Evolutionary conservation across 2,113 vertebrate genomes (phyloP).

Genomic region (Boleophthalmus pectinirostris): DNA sequence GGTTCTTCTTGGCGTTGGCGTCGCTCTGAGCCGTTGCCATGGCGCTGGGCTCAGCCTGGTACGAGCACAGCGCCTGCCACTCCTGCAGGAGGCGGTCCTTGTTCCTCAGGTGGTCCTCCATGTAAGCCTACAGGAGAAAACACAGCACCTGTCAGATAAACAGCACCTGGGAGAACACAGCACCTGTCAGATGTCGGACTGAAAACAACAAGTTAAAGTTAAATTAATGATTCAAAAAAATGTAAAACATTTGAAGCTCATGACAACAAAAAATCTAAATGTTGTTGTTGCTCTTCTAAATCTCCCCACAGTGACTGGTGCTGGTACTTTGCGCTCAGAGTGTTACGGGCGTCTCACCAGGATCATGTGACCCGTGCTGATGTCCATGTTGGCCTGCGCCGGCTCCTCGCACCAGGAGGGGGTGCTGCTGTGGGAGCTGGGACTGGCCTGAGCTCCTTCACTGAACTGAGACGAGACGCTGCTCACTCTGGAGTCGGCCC

Average conservation of each 20-base stretch:
- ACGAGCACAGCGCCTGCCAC: conserved; percentile 93
- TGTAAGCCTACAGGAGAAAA: conserved; percentile 85
- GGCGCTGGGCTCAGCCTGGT: conserved; percentile 91
- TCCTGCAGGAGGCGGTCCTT: conserved; percentile 92
- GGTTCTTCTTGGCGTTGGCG: conserved; percentile 91
- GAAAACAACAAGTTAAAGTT: no score
- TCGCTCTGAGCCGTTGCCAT: conserved; percentile 83
- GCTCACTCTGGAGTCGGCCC: conserved; percentile 89
- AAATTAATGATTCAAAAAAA: no score
- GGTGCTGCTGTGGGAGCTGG: conserved; percentile 96
- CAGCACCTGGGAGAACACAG: no score
- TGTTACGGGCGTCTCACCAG: no score
- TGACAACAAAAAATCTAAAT: background rate
- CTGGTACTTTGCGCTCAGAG: no score
- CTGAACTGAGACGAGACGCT: conserved; percentile 98
- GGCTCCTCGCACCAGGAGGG: conserved; percentile 98
- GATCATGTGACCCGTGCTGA: conserved; percentile 98
- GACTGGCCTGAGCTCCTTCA: conserved; percentile 91
- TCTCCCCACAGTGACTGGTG: no score
- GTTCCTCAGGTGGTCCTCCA: conserved; percentile 97
- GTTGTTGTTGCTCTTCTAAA: no score
- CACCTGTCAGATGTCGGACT: no score
- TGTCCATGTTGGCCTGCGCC: conserved; percentile 98
- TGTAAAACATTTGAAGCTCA: no score
- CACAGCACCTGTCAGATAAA: background rate